Conservation (phyloP, 2,888 invertebrate species). For the Heliconius aoede region DNA sequence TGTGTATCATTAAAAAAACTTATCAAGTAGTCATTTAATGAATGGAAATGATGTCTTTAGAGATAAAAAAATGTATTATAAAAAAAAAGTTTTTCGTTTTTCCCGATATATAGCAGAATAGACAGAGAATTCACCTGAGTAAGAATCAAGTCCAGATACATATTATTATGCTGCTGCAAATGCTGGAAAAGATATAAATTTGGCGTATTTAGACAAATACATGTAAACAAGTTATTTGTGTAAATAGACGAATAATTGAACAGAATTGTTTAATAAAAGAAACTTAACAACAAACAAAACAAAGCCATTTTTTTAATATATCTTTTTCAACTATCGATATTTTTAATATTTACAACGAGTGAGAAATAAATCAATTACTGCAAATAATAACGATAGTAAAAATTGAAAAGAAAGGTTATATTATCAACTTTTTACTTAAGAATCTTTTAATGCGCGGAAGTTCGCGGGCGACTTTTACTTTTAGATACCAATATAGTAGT, state of each 20-base stretch:
- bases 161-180: too few relatives aligned
- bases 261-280: background rate
- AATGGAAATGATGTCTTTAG: slow-evolving; percentile 22
- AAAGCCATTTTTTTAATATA: background rate
- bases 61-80: background rate
- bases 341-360: slow-evolving; percentile 4
- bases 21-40: slow-evolving; percentile 52
- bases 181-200: too few relatives aligned
- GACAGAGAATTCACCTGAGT: too few relatives aligned
- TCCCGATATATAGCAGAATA: background rate
- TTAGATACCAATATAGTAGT: slow-evolving; percentile 44
- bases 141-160: too few relatives aligned
- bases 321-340: background rate
- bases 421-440: slow-evolving; percentile 44
- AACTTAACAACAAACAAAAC: background rate
- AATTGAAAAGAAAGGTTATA: slow-evolving; percentile 28
- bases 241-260: background rate
- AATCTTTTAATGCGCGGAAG: slow-evolving; percentile 47
- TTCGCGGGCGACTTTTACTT: slow-evolving; percentile 46
- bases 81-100: background rate
- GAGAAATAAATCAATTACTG: slow-evolving; percentile 14
- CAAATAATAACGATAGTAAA: slow-evolving; percentile 23
- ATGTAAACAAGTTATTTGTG: background rate
- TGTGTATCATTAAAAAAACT: slow-evolving; percentile 45
- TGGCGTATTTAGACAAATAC: background rate